These are phyloP conservation scores for Pterophyllum scalare DNA, from an alignment of 2,113 vertebrate genomes.

Conservation along the genomic window DNA sequence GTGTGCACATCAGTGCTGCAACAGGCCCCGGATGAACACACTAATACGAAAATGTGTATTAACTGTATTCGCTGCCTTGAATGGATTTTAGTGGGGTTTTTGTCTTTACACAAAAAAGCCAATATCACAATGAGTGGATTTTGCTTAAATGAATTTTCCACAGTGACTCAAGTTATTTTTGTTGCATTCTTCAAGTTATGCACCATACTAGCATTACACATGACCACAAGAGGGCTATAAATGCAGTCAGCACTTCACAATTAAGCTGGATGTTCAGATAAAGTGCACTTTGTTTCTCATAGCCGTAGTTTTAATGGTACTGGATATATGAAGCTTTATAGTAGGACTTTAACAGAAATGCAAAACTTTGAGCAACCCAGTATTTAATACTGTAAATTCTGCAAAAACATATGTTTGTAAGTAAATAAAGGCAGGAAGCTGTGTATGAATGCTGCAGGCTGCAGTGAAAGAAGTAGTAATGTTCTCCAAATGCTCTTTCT, in stretches of 20 bases:
- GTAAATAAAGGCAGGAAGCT: not conserved
- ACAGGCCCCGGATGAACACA: not conserved
- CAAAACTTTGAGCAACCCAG: not conserved
- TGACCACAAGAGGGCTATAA: constrained; percentile 5
- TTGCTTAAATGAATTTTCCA: not conserved
- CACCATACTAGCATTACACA: not conserved
- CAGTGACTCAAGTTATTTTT: not conserved
- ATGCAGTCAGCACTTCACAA: not conserved
- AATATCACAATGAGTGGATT: no score
- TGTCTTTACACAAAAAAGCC: not conserved
- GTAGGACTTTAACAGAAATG: not conserved
- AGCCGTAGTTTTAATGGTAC: not conserved
- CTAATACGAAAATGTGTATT: not conserved
- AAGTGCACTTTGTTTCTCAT: not conserved
- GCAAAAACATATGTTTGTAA: not conserved
- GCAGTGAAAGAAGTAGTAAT: not conserved
- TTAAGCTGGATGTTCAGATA: no score
- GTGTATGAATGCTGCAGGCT: not conserved
- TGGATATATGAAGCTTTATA: not conserved
- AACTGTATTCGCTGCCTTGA: not conserved
- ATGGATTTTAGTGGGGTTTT: not conserved
- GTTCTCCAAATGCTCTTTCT: not conserved
- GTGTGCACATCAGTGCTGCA: no score
- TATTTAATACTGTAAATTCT: not conserved
- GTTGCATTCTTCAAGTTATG: not conserved